Percentiles rank a stretch among this genome's conserved stretches.
Evolutionary conservation across 2,888 invertebrate species (phyloP).

Genomic region (Limenitis camilla): DNA sequence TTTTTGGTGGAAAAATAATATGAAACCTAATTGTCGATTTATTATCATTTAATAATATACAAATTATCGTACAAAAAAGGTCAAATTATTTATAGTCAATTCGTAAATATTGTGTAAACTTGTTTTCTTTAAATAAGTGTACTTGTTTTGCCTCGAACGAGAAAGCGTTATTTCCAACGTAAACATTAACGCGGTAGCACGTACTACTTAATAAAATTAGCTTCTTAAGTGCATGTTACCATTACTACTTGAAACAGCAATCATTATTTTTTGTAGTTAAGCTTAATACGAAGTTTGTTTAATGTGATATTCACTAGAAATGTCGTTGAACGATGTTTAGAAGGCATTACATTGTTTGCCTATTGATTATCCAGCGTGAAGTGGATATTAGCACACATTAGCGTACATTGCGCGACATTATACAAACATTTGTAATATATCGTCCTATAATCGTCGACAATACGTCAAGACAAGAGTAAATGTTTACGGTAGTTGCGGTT

Average conservation of each 20-base stretch:
- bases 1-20: too few species aligned
- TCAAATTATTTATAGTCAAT: background rate
- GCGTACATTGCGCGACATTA: conserved; percentile 45
- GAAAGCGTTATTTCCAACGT: conserved; percentile 22
- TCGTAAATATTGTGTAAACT: conserved; percentile 18
- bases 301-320: background rate
- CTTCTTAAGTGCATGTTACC: conserved; percentile 15
- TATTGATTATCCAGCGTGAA: conserved; percentile 42
- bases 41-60: too few species aligned
- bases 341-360: conserved; percentile 17
- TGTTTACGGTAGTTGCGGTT: conserved; percentile 44
- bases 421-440: conserved; percentile 55
- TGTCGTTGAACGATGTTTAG: conserved; percentile 12
- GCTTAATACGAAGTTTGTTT: background rate
- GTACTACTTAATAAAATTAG: conserved; percentile 25
- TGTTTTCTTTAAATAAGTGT: conserved; percentile 7
- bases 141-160: conserved; percentile 2
- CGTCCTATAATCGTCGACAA: conserved; percentile 49
- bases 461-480: conserved; percentile 40
- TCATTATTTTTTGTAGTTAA: conserved; percentile 8
- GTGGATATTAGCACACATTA: conserved; percentile 42
- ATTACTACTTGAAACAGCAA: conserved; percentile 10
- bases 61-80: too few species aligned
- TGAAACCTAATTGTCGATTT: too few species aligned
- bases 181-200: conserved; percentile 22